Evolutionary conservation across 2,113 vertebrate genomes (phyloP).

Genomic region (Phylloscopus trochiloides): DNA sequence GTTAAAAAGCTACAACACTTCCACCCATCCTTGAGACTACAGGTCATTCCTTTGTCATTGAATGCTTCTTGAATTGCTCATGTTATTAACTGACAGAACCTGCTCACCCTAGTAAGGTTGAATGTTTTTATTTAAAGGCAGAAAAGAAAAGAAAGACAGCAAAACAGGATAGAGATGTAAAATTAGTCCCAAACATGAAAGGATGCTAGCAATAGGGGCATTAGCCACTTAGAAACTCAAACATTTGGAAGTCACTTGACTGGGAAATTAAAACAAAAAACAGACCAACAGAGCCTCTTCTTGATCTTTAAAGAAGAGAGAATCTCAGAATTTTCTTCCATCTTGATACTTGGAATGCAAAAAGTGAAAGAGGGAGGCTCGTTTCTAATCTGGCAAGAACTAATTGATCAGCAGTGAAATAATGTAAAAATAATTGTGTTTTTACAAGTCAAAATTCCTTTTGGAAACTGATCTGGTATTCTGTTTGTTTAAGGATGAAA

Average conservation of each 20-base stretch:
- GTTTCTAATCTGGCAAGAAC: neutral
- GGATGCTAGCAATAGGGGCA: neutral
- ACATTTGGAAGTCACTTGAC: neutral
- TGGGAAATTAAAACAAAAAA: neutral
- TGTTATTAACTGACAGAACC: neutral
- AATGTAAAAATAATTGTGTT: neutral
- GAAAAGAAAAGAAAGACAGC: neutral
- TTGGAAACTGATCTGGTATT: neutral
- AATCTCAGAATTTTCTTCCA: neutral
- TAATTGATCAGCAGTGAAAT: neutral
- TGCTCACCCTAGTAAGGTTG: neutral
- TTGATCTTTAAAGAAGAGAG: neutral
- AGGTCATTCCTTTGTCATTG: neutral
- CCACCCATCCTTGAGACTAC: neutral
- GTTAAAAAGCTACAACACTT: neutral
- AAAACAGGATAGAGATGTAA: neutral
- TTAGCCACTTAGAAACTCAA: neutral
- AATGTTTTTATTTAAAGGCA: neutral
- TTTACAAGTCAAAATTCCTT: neutral
- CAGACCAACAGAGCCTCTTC: neutral
- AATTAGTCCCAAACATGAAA: neutral
- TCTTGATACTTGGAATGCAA: neutral
- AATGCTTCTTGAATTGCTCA: neutral
- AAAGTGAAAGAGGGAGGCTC: rapidly evolving
- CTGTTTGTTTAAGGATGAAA: neutral